Evolutionary conservation across 2,113 vertebrate genomes (phyloP).

Genomic region (Protomyctophum bolini): DNA sequence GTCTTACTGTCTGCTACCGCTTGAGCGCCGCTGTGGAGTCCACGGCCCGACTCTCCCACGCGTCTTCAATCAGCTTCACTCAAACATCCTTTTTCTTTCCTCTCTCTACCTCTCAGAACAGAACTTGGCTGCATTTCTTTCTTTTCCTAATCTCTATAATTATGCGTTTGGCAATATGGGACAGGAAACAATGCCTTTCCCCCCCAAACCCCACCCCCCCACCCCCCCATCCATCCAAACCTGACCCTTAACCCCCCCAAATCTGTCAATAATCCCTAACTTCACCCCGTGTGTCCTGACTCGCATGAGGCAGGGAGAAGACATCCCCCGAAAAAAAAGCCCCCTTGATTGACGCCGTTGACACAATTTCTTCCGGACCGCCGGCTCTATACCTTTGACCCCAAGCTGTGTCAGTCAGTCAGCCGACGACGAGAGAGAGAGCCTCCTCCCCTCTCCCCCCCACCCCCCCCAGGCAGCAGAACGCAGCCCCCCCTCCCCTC

Average conservation of each 20-base stretch:
- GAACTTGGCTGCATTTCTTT: slow-evolving; percentile 34
- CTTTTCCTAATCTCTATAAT: slow-evolving; percentile 32
- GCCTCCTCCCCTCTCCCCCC: too few relatives aligned
- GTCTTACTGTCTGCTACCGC: slow-evolving; percentile 41
- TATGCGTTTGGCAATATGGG: slow-evolving; percentile 28
- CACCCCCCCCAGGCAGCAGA: background rate
- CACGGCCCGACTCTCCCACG: slow-evolving; percentile 26
- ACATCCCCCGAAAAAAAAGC: slow-evolving; percentile 11
- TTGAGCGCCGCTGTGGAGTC: slow-evolving; percentile 39
- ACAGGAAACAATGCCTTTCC: background rate
- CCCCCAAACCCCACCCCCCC: background rate
- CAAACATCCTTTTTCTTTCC: slow-evolving; percentile 17
- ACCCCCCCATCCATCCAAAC: slow-evolving; percentile 5
- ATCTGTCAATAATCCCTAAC: slow-evolving; percentile 23
- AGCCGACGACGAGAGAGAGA: background rate
- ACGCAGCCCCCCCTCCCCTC: slow-evolving; percentile 3
- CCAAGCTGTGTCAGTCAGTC: slow-evolving; percentile 24
- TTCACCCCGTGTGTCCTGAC: slow-evolving; percentile 27
- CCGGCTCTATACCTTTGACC: slow-evolving; percentile 35
- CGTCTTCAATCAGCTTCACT: slow-evolving; percentile 32
- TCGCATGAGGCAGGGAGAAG: slow-evolving; percentile 31
- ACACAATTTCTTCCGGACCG: slow-evolving; percentile 41
- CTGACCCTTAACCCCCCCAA: slow-evolving; percentile 7
- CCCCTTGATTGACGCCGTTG: slow-evolving; percentile 34
- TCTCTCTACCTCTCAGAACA: slow-evolving; percentile 31